A percentile compares a stretch with the other conserved stretches of the same genome.
phyloP scores from a whole-genome alignment of 2,797 vertebrate species.

The Cyclopterus lumpus region DNA sequence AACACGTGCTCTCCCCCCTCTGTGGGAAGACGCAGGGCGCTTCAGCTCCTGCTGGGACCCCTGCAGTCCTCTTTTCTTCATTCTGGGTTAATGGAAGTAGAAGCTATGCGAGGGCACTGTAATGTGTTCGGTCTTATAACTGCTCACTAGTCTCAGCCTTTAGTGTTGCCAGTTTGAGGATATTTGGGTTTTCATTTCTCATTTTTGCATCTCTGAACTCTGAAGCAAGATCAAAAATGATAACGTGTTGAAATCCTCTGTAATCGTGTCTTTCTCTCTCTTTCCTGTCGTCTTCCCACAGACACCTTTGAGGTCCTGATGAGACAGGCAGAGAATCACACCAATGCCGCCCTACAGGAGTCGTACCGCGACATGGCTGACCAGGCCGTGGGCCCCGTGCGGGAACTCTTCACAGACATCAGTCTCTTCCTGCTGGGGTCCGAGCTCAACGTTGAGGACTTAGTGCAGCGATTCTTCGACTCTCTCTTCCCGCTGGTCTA shows the following conservation, averaged over 20 bases:
- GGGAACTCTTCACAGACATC: conserved; percentile 89
- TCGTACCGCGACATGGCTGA: conserved; percentile 82
- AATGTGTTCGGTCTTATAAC: conserved; percentile 9
- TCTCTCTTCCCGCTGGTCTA: conserved; percentile 89
- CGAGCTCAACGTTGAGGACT: conserved; percentile 83
- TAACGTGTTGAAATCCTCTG: conserved; percentile 14
- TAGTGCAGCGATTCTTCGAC: conserved; percentile 88
- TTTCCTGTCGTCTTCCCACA: conserved; percentile 67
- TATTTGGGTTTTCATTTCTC: conserved; percentile 3
- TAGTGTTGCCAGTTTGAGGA: not conserved
- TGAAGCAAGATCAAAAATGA: conserved; percentile 10
- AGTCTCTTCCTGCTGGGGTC: conserved; percentile 89
- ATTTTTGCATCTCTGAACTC: conserved; percentile 2
- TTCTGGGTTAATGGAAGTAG: conserved; percentile 6
- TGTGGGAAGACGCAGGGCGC: conserved; percentile 24
- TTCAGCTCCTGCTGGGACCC: conserved; percentile 46
- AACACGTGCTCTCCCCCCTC: conserved; percentile 22
- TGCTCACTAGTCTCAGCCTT: not conserved
- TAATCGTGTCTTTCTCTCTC: conserved; percentile 4
- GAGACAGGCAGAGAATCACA: conserved; percentile 88
- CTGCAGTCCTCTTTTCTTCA: conserved; percentile 14
- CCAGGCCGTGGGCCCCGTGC: conserved; percentile 70
- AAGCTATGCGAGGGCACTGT: not conserved
- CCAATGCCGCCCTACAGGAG: conserved; percentile 81
- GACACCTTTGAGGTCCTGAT: conserved; percentile 88